Evolutionary conservation across 2,888 invertebrate genomes (phyloP).

Genomic region (Watsonalla binaria): DNA sequence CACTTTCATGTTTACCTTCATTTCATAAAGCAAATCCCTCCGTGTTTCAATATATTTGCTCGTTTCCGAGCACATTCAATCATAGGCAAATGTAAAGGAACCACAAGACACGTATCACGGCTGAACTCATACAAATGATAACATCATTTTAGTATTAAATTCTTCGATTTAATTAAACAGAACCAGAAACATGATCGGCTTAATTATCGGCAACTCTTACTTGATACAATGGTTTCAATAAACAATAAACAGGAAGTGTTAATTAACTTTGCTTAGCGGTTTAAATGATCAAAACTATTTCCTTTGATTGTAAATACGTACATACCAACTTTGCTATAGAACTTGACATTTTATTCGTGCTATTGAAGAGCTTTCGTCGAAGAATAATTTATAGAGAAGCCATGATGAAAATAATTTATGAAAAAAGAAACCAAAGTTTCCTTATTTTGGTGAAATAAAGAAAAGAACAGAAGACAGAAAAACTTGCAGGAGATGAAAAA

Average conservation of each 20-base stretch:
- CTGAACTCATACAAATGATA: neutral
- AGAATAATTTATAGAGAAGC: too few species aligned
- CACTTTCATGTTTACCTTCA: constrained; percentile 12
- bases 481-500: too few species aligned
- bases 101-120: neutral
- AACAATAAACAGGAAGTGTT: constrained; percentile 22
- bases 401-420: too few species aligned
- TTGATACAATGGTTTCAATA: constrained; percentile 8
- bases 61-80: constrained; percentile 1
- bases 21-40: constrained; percentile 5
- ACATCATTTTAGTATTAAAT: constrained; percentile 5
- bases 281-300: constrained; percentile 19
- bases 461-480: too few species aligned
- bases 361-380: too few species aligned
- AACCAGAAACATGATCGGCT: constrained; percentile 19
- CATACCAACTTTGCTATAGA: neutral
- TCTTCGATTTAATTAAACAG: constrained; percentile 14
- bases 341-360: too few species aligned
- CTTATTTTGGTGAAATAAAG: too few species aligned
- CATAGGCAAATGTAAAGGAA: neutral
- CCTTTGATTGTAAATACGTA: neutral
- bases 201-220: constrained; percentile 13
- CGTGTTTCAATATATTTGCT: constrained; percentile 2
- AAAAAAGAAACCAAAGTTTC: too few species aligned
- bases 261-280: constrained; percentile 30